Evolutionary conservation across 1,140 invertebrate species (phyloP).

Genomic region (Drosophila sturtevanti): DNA sequence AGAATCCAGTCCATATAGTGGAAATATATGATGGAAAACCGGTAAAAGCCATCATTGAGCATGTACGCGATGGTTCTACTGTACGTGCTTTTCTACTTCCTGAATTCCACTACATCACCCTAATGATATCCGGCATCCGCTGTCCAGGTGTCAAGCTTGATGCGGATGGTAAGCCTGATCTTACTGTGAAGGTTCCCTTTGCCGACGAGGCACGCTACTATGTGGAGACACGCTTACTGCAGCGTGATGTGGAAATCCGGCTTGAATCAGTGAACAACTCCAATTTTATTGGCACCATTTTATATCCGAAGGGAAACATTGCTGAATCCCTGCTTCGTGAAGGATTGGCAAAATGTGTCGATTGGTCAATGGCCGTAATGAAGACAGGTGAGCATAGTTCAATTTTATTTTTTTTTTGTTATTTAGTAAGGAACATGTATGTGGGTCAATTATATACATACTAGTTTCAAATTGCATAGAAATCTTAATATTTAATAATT

Average conservation of each 20-base stretch:
- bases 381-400: constrained; percentile 85
- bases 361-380: constrained; percentile 97
- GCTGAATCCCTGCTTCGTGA: constrained; percentile 95
- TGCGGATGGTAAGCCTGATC: constrained; percentile 87
- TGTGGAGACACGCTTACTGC: constrained; percentile 94
- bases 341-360: constrained; percentile 98
- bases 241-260: constrained; percentile 96
- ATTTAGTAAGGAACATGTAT: too few relatives aligned
- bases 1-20: constrained; percentile 92
- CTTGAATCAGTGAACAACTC: constrained; percentile 96
- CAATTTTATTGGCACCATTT: constrained; percentile 96
- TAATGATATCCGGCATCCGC: constrained; percentile 97
- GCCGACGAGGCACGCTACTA: constrained; percentile 89
- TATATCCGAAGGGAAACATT: constrained; percentile 97
- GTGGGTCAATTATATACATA: too few relatives aligned
- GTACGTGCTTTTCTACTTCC: constrained; percentile 94
- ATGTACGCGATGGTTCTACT: constrained; percentile 98
- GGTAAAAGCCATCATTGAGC: constrained; percentile 94
- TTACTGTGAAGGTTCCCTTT: constrained; percentile 82
- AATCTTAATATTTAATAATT: background rate
- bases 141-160: constrained; percentile 90
- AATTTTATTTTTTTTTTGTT: background rate
- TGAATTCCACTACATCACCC: constrained; percentile 90
- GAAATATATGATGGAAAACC: constrained; percentile 91
- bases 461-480: too few relatives aligned